A percentile compares a stretch with the other conserved stretches of the same genome.
Evolutionary conservation across 2,888 invertebrate genomes (phyloP).

Genomic region (Heliconius hortense): DNA sequence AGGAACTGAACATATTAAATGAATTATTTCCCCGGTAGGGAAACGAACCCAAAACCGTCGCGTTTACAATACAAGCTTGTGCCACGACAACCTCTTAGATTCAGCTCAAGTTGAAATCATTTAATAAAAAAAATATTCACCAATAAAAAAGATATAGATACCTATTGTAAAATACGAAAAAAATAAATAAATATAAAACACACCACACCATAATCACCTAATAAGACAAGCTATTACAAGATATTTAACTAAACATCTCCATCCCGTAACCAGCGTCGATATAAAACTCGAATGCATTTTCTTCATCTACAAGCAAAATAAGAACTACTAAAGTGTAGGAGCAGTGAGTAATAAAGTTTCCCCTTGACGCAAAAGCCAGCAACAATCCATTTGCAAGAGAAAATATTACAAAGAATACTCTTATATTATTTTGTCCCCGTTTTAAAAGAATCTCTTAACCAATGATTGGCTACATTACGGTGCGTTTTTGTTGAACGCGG

Average conservation of each 20-base stretch:
- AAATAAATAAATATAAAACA: neutral
- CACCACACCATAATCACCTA: neutral
- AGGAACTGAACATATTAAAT: too few species aligned
- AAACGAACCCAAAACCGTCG: too few species aligned
- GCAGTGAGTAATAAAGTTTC: conserved; percentile 38
- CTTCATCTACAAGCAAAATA: conserved; percentile 17
- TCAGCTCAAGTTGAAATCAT: too few species aligned
- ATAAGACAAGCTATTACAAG: neutral
- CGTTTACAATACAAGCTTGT: too few species aligned
- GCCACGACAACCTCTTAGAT: too few species aligned
- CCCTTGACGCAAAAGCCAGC: conserved; percentile 36
- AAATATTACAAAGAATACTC: conserved; percentile 38
- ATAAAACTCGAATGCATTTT: conserved; percentile 14
- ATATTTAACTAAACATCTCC: neutral
- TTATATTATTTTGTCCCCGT: conserved; percentile 30
- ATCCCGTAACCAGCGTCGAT: conserved; percentile 12
- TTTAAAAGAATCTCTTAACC: conserved; percentile 35
- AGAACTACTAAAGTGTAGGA: conserved; percentile 17
- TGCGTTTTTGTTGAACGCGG: conserved; percentile 21
- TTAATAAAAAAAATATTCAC: too few species aligned
- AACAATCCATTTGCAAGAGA: conserved; percentile 40
- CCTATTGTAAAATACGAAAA: too few species aligned
- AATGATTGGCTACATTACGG: conserved; percentile 36
- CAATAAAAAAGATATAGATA: too few species aligned
- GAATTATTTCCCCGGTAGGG: too few species aligned